Conservation (phyloP, 1,140 invertebrate genomes). For the Drosophila novamexicana region DNA sequence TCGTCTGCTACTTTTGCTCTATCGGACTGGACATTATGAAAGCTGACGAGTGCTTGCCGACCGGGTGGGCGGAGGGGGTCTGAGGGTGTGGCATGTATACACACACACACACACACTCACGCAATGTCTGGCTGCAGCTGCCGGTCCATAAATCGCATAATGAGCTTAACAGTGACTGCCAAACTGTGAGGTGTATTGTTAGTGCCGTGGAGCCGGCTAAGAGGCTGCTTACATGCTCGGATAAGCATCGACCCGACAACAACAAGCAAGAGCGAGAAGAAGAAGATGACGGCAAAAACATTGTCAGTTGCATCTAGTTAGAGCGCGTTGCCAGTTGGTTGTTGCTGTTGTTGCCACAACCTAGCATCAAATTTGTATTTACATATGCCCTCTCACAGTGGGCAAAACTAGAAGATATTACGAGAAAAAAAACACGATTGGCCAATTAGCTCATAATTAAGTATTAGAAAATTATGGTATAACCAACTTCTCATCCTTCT, state of each 20-base stretch:
- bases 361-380: constrained; percentile 26
- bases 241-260: constrained; percentile 39
- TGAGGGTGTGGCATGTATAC: background rate
- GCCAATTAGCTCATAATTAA: too few relatives aligned
- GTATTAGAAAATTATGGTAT: too few relatives aligned
- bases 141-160: constrained; percentile 39
- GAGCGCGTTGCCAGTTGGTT: constrained; percentile 5
- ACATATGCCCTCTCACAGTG: constrained; percentile 17
- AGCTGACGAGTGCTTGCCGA: constrained; percentile 2
- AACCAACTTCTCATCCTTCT: background rate
- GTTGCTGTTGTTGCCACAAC: constrained; percentile 12
- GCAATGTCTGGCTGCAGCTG: constrained; percentile 4
- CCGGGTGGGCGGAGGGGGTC: background rate
- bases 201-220: constrained; percentile 17
- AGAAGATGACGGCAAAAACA: constrained; percentile 3
- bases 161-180: constrained; percentile 16
- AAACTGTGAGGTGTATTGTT: constrained; percentile 36
- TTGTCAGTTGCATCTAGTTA: constrained; percentile 36
- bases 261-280: constrained; percentile 1
- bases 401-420: background rate
- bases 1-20: constrained; percentile 46
- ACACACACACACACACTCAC: constrained; percentile 9
- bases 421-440: background rate
- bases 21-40: constrained; percentile 36
- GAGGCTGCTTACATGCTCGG: constrained; percentile 46